A percentile compares a stretch with the other conserved stretches of the same genome.
These are phyloP conservation scores for Bhutanitis thaidina DNA, from an alignment of 2,888 invertebrate genomes.

Conservation along the genomic window DNA sequence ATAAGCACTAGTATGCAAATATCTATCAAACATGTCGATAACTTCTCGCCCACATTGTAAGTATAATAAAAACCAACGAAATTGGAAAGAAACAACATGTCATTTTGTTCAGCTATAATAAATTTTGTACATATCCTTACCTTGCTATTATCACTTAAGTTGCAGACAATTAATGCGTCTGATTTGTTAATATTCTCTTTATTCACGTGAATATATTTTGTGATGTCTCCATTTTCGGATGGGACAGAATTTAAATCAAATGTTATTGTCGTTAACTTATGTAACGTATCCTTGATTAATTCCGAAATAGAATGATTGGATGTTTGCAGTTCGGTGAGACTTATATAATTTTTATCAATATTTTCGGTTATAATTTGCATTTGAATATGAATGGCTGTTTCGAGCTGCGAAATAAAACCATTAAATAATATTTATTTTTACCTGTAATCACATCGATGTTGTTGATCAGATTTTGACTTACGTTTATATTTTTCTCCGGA, in stretches of 20 bases:
- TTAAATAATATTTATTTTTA: no score
- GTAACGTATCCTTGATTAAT: not conserved
- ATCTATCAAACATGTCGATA: no score
- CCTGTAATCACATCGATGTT: slow-evolving; percentile 37
- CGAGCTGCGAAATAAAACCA: no score
- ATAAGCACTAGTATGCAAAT: no score
- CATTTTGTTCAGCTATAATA: no score
- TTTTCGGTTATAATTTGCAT: slow-evolving; percentile 48
- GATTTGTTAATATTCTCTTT: not conserved
- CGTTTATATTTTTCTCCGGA: not conserved
- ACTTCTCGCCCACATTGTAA: no score
- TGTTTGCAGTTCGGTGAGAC: not conserved
- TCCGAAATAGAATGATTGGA: not conserved
- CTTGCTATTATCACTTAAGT: not conserved
- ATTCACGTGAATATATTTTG: not conserved
- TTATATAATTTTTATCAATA: slow-evolving; percentile 25
- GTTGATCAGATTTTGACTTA: no score
- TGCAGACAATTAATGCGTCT: not conserved
- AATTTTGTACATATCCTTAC: not conserved
- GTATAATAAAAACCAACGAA: no score
- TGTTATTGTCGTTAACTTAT: not conserved
- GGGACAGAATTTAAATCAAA: not conserved
- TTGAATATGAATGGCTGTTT: slow-evolving; percentile 38
- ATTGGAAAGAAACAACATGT: no score
- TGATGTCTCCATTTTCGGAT: not conserved